Evolutionary conservation across 2,888 invertebrate species (phyloP).

Genomic region (Balanococcus diminutus): DNA sequence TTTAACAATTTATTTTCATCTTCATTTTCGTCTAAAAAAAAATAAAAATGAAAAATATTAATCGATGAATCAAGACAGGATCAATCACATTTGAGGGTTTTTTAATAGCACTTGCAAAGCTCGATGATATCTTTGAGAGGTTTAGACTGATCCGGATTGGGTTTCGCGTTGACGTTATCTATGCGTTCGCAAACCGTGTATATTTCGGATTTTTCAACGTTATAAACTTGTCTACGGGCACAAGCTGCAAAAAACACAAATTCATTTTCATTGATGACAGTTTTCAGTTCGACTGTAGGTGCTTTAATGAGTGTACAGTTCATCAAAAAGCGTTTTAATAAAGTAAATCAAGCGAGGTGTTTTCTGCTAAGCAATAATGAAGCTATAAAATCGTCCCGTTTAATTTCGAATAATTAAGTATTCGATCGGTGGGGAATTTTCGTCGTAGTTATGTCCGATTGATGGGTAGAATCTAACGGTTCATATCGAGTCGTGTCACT

Average conservation of each 20-base stretch:
- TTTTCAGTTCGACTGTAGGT: neutral
- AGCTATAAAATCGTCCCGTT: neutral
- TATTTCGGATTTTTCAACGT: neutral
- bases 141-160: neutral
- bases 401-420: neutral
- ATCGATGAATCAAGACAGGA: neutral
- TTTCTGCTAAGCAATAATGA: neutral
- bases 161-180: neutral
- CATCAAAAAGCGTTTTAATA: neutral
- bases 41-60: neutral
- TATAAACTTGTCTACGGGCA: neutral
- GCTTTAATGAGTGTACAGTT: neutral
- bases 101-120: neutral
- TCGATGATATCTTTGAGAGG: neutral
- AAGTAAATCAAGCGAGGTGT: neutral
- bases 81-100: neutral
- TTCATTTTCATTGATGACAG: neutral
- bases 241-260: neutral
- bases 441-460: neutral
- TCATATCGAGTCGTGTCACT: neutral
- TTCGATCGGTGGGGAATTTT: neutral
- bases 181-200: neutral
- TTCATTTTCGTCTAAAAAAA: constrained; percentile 15
- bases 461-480: neutral
- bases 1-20: neutral